These are phyloP conservation scores for Discoglossus pictus DNA, from an alignment of 2,797 vertebrate genomes.

Conservation along the genomic window DNA sequence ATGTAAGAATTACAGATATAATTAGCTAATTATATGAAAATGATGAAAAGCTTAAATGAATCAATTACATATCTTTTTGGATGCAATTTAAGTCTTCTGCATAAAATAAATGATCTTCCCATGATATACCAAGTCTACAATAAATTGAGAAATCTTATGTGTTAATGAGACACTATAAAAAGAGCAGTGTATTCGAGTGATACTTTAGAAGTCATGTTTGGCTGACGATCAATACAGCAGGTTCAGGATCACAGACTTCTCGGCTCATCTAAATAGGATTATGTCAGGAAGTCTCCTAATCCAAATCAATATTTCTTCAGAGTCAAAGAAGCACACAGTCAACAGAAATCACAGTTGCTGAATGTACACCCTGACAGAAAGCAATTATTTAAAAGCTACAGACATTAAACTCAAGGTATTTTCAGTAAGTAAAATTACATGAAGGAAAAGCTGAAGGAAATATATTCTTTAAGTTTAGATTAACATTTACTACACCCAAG, in stretches of 20 bases:
- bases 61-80: too few relatives aligned
- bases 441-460: too few relatives aligned
- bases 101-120: too few relatives aligned
- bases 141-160: slow-evolving; percentile 15
- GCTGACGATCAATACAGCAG: slow-evolving; percentile 43
- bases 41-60: too few relatives aligned
- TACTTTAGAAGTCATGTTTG: slow-evolving; percentile 42
- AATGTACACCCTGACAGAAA: slow-evolving; percentile 22
- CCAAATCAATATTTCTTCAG: slow-evolving; percentile 45
- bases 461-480: too few relatives aligned
- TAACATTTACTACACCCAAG: too few relatives aligned
- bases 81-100: too few relatives aligned
- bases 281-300: slow-evolving; percentile 47
- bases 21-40: too few relatives aligned
- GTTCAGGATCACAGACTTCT: slow-evolving; percentile 47
- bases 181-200: slow-evolving; percentile 26
- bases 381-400: slow-evolving; percentile 22
- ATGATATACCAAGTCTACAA: not conserved
- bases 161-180: slow-evolving; percentile 37
- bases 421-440: not conserved
- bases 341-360: slow-evolving; percentile 27
- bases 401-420: slow-evolving; percentile 1
- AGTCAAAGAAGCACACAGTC: slow-evolving; percentile 35
- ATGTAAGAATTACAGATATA: too few relatives aligned
- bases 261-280: slow-evolving; percentile 45